phyloP scores from a whole-genome alignment of 2,888 invertebrate species.

The Lysandra coridon region DNA sequence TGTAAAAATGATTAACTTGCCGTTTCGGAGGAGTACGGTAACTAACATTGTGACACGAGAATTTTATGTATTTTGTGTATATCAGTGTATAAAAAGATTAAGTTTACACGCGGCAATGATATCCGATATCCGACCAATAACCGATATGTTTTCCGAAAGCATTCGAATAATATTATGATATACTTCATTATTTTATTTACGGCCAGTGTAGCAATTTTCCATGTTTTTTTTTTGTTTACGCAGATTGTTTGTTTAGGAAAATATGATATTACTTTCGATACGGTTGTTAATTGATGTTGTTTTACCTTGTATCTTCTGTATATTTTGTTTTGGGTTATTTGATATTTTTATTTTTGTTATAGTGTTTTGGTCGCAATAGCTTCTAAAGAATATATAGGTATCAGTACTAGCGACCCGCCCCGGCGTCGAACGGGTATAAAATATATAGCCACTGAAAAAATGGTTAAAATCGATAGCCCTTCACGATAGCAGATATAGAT shows the following conservation, averaged over 20 bases:
- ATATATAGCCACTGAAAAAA: no score
- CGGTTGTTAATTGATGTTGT: background rate
- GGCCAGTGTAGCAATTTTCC: background rate
- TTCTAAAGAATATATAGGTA: background rate
- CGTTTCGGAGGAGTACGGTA: no score
- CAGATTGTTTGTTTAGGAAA: constrained; percentile 8
- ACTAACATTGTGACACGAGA: no score
- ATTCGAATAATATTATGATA: background rate
- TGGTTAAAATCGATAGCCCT: no score
- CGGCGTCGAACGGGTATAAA: no score
- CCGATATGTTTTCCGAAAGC: background rate
- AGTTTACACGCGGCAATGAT: background rate
- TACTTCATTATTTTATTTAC: background rate
- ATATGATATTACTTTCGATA: constrained; percentile 1
- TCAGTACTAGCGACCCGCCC: no score
- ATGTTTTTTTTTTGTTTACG: background rate
- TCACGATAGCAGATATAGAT: no score
- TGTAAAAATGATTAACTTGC: no score
- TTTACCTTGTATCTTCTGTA: constrained; percentile 1
- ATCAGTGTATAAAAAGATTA: no score
- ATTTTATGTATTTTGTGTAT: no score
- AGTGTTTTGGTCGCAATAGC: background rate
- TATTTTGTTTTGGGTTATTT: background rate
- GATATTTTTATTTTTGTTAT: background rate
- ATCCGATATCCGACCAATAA: background rate